Percentiles rank a stretch among this genome's conserved stretches.
Conservation (phyloP, 2,888 invertebrate species). For the Chrysodeixis includens region DNA sequence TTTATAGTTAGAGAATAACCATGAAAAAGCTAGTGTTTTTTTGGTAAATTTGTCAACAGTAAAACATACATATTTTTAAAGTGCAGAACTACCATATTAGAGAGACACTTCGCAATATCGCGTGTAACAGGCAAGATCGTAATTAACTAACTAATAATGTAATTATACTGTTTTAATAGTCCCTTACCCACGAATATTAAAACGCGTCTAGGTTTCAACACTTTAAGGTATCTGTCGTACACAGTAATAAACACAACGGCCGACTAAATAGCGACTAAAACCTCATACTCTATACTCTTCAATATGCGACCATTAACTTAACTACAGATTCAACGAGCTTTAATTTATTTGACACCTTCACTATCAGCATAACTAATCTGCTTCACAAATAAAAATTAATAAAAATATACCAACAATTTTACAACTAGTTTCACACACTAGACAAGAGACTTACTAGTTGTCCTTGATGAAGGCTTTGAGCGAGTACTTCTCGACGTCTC, state of each 20-base stretch:
- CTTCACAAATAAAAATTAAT: not conserved
- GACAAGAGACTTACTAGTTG: constrained; percentile 92
- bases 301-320: not conserved
- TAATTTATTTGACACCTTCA: not conserved
- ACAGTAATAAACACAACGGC: too few relatives aligned
- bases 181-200: too few relatives aligned
- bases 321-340: not conserved
- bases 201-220: too few relatives aligned
- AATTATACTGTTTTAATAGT: too few relatives aligned
- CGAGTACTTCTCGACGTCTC: constrained; percentile 91
- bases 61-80: not conserved
- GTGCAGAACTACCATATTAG: not conserved
- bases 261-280: too few relatives aligned
- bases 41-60: not conserved
- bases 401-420: too few relatives aligned
- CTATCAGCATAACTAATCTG: not conserved
- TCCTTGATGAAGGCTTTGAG: constrained; percentile 95
- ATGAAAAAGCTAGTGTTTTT: not conserved
- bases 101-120: too few relatives aligned
- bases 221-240: too few relatives aligned
- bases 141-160: too few relatives aligned
- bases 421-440: not conserved
- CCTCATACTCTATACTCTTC: too few relatives aligned
- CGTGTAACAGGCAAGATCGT: too few relatives aligned
- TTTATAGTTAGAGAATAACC: not conserved